These are phyloP conservation scores for Rhingia campestris DNA, from an alignment of 2,888 invertebrate species.

Conservation along the genomic window DNA sequence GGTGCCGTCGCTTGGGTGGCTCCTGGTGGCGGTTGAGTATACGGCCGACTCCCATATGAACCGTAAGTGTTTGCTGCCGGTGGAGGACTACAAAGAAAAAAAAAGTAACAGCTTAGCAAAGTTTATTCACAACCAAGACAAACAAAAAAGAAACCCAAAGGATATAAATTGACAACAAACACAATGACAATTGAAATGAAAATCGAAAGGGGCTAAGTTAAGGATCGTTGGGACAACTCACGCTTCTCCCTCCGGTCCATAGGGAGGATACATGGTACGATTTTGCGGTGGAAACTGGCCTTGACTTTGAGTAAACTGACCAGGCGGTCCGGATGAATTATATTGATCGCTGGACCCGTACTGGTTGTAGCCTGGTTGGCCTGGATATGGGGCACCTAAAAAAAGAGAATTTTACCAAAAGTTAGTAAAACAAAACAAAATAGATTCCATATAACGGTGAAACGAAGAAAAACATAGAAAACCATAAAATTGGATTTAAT, in stretches of 20 bases:
- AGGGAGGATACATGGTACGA: constrained; percentile 91
- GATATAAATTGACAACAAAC: constrained; percentile 54
- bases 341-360: constrained; percentile 87
- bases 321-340: constrained; percentile 84
- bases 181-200: constrained; percentile 41
- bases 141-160: constrained; percentile 37
- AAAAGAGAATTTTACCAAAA: constrained; percentile 67
- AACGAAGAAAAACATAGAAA: constrained; percentile 44
- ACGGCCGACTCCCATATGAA: constrained; percentile 81
- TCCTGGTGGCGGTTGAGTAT: constrained; percentile 82
- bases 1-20: constrained; percentile 84
- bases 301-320: constrained; percentile 85
- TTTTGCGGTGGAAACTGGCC: constrained; percentile 86
- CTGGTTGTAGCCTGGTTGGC: constrained; percentile 87
- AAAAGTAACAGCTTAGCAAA: not conserved
- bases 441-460: constrained; percentile 5
- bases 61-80: constrained; percentile 83
- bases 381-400: constrained; percentile 84
- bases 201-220: constrained; percentile 47
- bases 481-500: constrained; percentile 20
- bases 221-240: constrained; percentile 79
- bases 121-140: not conserved
- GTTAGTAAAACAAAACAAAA: constrained; percentile 18
- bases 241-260: constrained; percentile 88
- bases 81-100: constrained; percentile 78